A percentile compares a stretch with the other conserved stretches of the same genome.
Conservation (phyloP, 2,113 vertebrate species). For the Lathamus discolor region DNA sequence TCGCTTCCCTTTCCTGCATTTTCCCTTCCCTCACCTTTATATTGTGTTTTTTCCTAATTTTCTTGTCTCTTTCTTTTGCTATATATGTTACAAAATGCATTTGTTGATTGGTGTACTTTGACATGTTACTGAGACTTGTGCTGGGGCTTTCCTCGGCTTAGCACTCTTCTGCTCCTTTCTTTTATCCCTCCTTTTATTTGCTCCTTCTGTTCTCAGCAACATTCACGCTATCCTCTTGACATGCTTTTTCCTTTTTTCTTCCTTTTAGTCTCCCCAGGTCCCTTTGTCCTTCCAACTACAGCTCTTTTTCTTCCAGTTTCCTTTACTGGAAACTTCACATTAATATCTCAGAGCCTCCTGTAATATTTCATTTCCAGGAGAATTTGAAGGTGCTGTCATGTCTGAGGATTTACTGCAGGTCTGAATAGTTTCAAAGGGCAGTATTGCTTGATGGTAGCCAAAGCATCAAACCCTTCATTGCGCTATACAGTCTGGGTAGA, state of each 20-base stretch:
- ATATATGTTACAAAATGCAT: not conserved
- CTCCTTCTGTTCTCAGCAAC: not conserved
- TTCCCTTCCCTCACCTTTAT: not conserved
- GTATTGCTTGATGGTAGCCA: not conserved
- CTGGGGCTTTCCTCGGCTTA: not conserved
- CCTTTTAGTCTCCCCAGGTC: not conserved
- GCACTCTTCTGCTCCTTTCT: not conserved
- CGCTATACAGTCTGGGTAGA: not conserved
- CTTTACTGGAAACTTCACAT: not conserved
- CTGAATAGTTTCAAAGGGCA: slow-evolving; percentile 17
- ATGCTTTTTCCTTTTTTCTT: not conserved
- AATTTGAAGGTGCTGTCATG: not conserved
- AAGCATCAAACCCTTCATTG: not conserved
- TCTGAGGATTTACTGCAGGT: not conserved
- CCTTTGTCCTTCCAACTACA: not conserved
- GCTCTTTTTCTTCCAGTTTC: not conserved
- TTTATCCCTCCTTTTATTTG: not conserved
- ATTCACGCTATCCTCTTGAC: not conserved
- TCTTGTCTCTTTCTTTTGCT: not conserved
- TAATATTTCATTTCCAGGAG: slow-evolving; percentile 49
- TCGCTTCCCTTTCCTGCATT: not conserved
- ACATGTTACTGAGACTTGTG: not conserved
- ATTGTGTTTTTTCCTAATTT: not conserved
- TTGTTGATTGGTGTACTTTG: not conserved
- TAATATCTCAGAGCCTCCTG: slow-evolving; percentile 23